Base-by-base conservation (phyloP, 2,113 vertebrate genomes). In the Peromyscus maniculatus region DNA sequence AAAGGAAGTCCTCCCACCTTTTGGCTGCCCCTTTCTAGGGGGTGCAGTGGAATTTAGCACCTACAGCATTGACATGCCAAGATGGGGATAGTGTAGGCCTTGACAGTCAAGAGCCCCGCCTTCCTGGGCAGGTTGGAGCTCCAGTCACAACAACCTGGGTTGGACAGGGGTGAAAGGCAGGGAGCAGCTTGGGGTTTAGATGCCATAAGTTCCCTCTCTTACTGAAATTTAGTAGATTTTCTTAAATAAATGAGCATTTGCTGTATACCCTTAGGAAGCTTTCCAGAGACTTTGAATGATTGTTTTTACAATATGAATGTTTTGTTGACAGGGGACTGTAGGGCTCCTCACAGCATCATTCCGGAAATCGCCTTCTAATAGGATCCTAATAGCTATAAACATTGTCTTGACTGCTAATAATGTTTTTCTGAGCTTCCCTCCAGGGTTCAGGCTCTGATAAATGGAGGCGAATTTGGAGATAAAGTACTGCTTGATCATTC, bases 391-490 rank as follows among this genome's bases (percentile, higher is more conserved):
- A 62, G 17, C 89, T 71, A 26, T 64, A 64, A 66, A 89, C 52
- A 10, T 91, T 88, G 93, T 88, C 80, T 89, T 91, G 75, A 87
- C 87, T 89, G 77, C 49, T 96, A 95, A 89, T 28, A 88, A 57
- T 64, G 52, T 87, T 86, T 91, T 95, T 83, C 72, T 89, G 21
- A 88, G 84, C 19, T 82, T 91, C n/a, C 74, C 33, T 36, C 46
- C 10, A 87, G 36, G 75, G 52, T 91, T 89, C 92, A 33, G 17
- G 31, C 94, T 95, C 55, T 95, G 78, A 71, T 77, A 96, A 59
- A 46, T 91, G 62, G 36, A 96, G 26, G 66, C 64, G n/a, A 89
- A 94, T 95, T 95, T 92, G 46, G 71, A 95, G 26, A 95, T 64
- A 91, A 91, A 43, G 3, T 52, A 62, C 59, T 78, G 12, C 72